These are phyloP conservation scores for Haemorhous mexicanus DNA, from an alignment of 2,113 vertebrate species.

Conservation along the genomic window DNA sequence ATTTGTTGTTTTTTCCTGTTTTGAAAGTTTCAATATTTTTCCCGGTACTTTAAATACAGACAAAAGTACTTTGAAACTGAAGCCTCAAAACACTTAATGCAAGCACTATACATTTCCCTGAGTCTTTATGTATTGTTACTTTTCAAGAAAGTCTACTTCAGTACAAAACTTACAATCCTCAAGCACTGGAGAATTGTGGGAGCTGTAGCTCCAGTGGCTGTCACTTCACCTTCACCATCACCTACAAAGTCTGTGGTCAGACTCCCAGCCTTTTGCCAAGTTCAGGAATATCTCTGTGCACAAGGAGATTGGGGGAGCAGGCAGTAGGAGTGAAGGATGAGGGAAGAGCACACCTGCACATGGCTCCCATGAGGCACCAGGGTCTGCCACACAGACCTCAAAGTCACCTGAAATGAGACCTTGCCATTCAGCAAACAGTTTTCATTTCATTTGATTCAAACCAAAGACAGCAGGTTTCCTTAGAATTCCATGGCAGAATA, in stretches of 20 bases:
- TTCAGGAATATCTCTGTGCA: background rate
- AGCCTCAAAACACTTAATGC: background rate
- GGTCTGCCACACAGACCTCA: background rate
- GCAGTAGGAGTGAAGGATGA: background rate
- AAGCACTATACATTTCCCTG: background rate
- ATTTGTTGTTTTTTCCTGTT: background rate
- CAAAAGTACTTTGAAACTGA: background rate
- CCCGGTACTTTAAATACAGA: background rate
- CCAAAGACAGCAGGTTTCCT: background rate
- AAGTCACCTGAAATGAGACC: background rate
- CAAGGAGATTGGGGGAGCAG: background rate
- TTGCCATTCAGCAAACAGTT: background rate
- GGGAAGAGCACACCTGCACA: rapidly evolving
- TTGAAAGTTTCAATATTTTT: background rate
- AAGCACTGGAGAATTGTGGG: background rate
- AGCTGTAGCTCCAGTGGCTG: background rate
- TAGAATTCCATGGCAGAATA: background rate
- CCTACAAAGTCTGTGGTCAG: background rate
- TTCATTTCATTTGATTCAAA: background rate
- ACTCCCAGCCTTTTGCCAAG: background rate
- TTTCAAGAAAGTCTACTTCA: background rate
- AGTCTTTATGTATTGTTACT: background rate
- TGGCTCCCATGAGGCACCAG: rapidly evolving
- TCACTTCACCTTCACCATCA: background rate
- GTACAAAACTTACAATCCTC: background rate